phyloP scores from a whole-genome alignment of 2,888 invertebrate genomes.

The Lymantria dispar region DNA sequence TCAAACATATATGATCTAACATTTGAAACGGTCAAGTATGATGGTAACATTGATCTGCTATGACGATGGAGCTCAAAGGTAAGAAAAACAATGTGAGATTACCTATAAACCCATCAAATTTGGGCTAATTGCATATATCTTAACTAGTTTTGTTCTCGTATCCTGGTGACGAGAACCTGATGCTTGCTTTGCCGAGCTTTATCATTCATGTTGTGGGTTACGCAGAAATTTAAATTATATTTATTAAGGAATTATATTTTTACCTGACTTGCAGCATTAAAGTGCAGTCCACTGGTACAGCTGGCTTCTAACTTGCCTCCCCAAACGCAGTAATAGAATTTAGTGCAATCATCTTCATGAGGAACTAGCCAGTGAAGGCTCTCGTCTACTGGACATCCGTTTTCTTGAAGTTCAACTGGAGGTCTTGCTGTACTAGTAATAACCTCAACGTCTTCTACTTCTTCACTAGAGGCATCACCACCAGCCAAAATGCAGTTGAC shows the following conservation, averaged over 20 bases:
- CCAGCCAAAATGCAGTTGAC: background rate
- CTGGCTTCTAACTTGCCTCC: conserved; percentile 22
- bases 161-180: no score
- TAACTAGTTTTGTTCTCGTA: no score
- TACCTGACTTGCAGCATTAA: conserved; percentile 24
- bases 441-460: background rate
- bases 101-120: no score
- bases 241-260: background rate
- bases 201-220: no score
- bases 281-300: conserved; percentile 32
- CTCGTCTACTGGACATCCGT: conserved; percentile 25
- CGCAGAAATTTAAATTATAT: background rate
- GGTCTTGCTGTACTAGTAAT: background rate
- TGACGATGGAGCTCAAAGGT: no score
- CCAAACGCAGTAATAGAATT: conserved; percentile 57
- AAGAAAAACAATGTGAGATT: no score
- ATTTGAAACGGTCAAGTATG: no score
- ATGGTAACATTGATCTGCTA: no score
- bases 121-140: no score
- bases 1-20: no score
- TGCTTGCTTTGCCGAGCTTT: no score
- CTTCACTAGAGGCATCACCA: background rate
- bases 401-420: background rate
- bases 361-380: conserved; percentile 50
- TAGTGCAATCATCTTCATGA: conserved; percentile 63